A percentile compares a stretch with the other conserved stretches of the same genome.
phyloP scores from a whole-genome alignment of 2,797 vertebrate species.

The Vespertilio murinus region DNA sequence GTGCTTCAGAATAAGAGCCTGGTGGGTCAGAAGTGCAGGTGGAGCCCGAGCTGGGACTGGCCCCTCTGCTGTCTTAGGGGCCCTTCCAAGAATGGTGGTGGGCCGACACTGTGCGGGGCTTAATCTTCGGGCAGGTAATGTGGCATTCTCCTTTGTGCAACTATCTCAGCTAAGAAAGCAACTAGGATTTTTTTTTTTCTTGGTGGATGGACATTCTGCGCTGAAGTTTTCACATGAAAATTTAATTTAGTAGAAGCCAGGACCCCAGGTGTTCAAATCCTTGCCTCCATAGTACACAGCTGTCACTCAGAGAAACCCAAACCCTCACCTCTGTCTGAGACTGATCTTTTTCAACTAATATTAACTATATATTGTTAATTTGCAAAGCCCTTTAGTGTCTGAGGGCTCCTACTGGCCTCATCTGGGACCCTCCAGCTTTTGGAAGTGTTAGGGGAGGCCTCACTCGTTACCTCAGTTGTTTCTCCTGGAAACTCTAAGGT shows the following conservation, averaged over 20 bases:
- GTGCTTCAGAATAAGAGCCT: not conserved
- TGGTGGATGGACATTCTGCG: not conserved
- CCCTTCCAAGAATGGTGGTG: not conserved
- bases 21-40: not conserved
- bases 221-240: not conserved
- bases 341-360: not conserved
- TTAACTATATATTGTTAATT: not conserved
- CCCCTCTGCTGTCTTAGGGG: not conserved
- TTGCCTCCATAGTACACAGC: not conserved
- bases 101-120: not conserved
- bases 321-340: not conserved
- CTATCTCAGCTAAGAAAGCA: not conserved
- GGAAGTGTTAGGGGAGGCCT: not conserved
- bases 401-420: not conserved
- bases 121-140: not conserved
- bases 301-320: not conserved
- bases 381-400: not conserved
- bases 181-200: not conserved
- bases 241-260: not conserved
- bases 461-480: not conserved
- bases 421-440: not conserved
- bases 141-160: slow-evolving; percentile 24
- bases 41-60: not conserved
- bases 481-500: not conserved
- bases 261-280: not conserved